These are phyloP conservation scores for Tachystola acroxantha DNA, from an alignment of 2,888 invertebrate species.

Conservation along the genomic window DNA sequence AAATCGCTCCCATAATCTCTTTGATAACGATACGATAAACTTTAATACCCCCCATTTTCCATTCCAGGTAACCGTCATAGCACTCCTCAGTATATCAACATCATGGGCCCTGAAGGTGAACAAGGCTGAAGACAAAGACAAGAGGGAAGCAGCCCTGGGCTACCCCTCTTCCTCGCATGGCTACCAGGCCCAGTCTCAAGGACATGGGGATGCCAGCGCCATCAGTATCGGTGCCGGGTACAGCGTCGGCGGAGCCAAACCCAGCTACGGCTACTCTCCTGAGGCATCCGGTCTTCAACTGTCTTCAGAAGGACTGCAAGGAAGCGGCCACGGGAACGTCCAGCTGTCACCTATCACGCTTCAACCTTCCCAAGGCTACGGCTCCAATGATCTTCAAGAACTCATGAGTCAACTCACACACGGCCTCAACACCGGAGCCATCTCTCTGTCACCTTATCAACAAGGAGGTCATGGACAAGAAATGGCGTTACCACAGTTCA, in stretches of 20 bases:
- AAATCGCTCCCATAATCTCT: no score
- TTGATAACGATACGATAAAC: no score
- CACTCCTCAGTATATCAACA: slow-evolving; percentile 53
- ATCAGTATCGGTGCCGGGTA: slow-evolving; percentile 69
- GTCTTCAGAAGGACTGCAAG: slow-evolving; percentile 41
- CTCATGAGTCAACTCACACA: slow-evolving; percentile 64
- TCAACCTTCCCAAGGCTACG: slow-evolving; percentile 46
- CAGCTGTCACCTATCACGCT: slow-evolving; percentile 60
- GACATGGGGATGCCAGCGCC: slow-evolving; percentile 59
- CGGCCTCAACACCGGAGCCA: slow-evolving; percentile 51
- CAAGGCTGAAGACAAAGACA: slow-evolving; percentile 59
- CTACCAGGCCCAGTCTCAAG: slow-evolving; percentile 17
- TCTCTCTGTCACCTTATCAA: slow-evolving; percentile 35
- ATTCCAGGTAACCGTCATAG: slow-evolving; percentile 59
- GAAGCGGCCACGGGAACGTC: slow-evolving; percentile 44
- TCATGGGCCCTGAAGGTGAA: slow-evolving; percentile 52
- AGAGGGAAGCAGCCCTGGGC: slow-evolving; percentile 53
- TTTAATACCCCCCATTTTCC: no score
- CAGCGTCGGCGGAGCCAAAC: slow-evolving; percentile 65
- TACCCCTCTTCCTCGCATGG: slow-evolving; percentile 39
- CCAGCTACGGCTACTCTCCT: slow-evolving; percentile 45
- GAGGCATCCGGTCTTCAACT: slow-evolving; percentile 42
- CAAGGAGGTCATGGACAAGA: slow-evolving; percentile 46
- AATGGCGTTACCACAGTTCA: slow-evolving; percentile 42
- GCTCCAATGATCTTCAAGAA: slow-evolving; percentile 52